Evolutionary conservation across 2,113 vertebrate species (phyloP).

Genomic region (Cygnus buccinator): DNA sequence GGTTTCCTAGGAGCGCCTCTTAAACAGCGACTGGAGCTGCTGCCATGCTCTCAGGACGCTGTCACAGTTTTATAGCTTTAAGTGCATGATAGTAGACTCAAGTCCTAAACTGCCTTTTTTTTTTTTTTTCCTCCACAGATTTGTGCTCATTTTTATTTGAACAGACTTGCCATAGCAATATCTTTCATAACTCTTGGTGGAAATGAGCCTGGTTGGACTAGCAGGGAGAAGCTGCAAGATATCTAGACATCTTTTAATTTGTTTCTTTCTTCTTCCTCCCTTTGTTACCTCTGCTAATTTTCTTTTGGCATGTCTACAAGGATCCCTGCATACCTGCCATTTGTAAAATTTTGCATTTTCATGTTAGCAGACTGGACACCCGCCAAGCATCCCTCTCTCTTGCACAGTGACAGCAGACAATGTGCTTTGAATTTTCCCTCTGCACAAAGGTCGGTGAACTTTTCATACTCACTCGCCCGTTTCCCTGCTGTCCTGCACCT

Average conservation of each 20-base stretch:
- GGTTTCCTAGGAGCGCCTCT: not conserved
- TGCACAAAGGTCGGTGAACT: conserved; percentile 4
- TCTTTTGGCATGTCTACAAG: not conserved
- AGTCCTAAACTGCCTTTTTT: not conserved
- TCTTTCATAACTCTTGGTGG: not conserved
- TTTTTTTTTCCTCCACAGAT: not conserved
- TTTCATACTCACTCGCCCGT: not conserved
- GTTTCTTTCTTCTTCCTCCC: not conserved
- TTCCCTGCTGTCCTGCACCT: not conserved
- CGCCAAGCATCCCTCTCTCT: not conserved
- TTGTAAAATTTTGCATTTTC: conserved; percentile 21
- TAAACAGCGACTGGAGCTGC: not conserved
- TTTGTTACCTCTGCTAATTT: conserved; percentile 6
- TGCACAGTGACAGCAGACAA: not conserved
- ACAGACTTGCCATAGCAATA: not conserved
- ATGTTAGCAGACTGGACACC: not conserved
- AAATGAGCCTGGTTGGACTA: not conserved
- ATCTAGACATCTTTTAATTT: not conserved
- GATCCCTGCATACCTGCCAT: not conserved
- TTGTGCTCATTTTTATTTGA: not conserved
- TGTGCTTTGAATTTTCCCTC: conserved; percentile 24
- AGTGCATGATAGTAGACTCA: not conserved
- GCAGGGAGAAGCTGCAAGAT: accelerated
- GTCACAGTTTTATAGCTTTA: not conserved
- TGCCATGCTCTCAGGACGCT: not conserved